Conservation (phyloP, 2,113 vertebrate genomes). For the Dromas ardeola region DNA sequence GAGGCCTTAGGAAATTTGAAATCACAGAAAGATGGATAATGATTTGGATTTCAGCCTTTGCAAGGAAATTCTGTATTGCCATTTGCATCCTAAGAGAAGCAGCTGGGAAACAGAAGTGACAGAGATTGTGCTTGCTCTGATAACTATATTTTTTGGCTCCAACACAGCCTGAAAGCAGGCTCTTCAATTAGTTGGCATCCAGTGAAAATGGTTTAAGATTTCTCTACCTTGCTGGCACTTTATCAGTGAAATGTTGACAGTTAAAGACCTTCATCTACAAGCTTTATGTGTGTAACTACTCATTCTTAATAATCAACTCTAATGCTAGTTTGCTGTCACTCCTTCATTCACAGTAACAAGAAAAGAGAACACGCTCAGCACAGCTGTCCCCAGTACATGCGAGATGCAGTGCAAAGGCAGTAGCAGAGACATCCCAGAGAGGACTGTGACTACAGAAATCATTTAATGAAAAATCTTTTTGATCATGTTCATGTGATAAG, state of each 20-base stretch:
- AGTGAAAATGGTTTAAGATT: background rate
- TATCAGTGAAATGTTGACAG: background rate
- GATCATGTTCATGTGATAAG: rapidly evolving
- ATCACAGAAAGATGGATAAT: background rate
- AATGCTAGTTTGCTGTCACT: background rate
- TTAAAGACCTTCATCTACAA: background rate
- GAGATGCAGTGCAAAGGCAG: background rate
- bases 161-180: background rate
- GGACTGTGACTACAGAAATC: background rate
- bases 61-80: background rate
- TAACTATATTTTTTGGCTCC: background rate
- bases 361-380: background rate
- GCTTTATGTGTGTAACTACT: background rate
- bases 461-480: background rate
- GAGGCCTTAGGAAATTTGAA: background rate
- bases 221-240: background rate
- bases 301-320: background rate
- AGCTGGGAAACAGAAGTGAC: background rate
- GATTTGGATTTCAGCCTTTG: background rate
- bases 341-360: background rate
- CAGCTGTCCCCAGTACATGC: background rate
- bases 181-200: background rate
- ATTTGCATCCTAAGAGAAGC: background rate
- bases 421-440: background rate
- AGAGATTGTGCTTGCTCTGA: background rate